phyloP scores from a whole-genome alignment of 1,140 invertebrate genomes.

The Bathynomus jamesi region DNA sequence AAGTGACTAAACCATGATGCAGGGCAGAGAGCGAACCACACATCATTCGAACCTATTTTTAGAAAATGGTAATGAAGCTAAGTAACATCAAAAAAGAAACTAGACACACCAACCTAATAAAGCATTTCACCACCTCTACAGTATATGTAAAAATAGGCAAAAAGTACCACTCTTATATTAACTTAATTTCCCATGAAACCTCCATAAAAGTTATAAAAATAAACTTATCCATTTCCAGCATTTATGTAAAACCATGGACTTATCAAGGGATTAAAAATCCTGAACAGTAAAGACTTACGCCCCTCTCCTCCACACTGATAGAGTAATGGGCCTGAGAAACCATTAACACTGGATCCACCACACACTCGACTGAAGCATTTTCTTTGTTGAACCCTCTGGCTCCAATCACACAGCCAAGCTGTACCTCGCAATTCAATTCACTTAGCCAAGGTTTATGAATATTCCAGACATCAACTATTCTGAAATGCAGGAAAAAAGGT shows the following conservation, averaged over 20 bases:
- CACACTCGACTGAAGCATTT: constrained; percentile 16
- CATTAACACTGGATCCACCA: constrained; percentile 19
- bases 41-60: constrained; percentile 51
- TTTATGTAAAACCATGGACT: no score
- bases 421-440: constrained; percentile 38
- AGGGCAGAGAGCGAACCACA: constrained; percentile 52
- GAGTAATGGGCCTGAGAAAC: constrained; percentile 20
- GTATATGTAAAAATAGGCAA: no score
- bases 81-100: no score
- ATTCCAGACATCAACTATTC: constrained; percentile 49
- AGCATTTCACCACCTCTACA: no score
- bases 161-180: no score
- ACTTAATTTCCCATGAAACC: no score
- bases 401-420: constrained; percentile 37
- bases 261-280: no score
- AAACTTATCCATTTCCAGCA: no score
- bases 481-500: constrained; percentile 39
- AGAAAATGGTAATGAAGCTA: no score
- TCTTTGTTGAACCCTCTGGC: constrained; percentile 16
- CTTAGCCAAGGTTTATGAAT: constrained; percentile 38
- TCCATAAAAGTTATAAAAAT: no score
- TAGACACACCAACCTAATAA: no score
- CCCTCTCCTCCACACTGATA: constrained; percentile 16
- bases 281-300: constrained; percentile 5
- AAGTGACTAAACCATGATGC: constrained; percentile 55